These are phyloP conservation scores for Platynereis dumerilii DNA, from an alignment of 2,888 invertebrate genomes.

Conservation along the genomic window DNA sequence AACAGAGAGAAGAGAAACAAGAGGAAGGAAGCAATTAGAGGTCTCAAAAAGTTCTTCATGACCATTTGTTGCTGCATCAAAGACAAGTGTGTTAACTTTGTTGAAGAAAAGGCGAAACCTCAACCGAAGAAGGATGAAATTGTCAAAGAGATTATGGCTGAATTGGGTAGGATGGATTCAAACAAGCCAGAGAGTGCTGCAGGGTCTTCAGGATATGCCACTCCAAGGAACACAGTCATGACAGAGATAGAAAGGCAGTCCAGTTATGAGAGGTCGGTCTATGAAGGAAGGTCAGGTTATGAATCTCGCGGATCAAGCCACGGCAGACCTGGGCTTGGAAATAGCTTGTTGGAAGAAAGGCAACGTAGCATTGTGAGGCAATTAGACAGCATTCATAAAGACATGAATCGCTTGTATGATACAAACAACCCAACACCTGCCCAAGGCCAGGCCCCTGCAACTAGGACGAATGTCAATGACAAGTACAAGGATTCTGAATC, in stretches of 20 bases:
- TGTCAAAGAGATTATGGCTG: constrained; percentile 38
- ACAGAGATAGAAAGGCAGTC: constrained; percentile 18
- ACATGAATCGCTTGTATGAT: constrained; percentile 28
- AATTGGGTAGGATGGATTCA: constrained; percentile 34
- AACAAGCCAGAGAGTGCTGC: constrained; percentile 20
- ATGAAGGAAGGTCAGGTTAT: constrained; percentile 19
- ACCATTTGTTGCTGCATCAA: constrained; percentile 40
- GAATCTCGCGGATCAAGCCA: constrained; percentile 14
- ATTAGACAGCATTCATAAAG: constrained; percentile 38
- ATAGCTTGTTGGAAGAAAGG: constrained; percentile 35
- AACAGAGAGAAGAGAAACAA: constrained; percentile 22
- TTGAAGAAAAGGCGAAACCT: constrained; percentile 22
- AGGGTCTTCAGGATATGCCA: constrained; percentile 24
- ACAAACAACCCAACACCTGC: not conserved
- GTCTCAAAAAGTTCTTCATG: constrained; percentile 31
- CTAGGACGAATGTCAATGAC: constrained; percentile 1
- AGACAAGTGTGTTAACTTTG: constrained; percentile 25
- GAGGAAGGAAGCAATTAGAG: constrained; percentile 22
- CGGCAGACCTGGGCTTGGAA: constrained; percentile 16
- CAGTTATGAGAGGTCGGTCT: constrained; percentile 14
- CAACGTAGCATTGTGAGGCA: constrained; percentile 37
- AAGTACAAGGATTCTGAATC: constrained; percentile 33
- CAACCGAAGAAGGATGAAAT: constrained; percentile 36
- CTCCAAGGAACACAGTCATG: constrained; percentile 20
- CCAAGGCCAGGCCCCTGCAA: not conserved